Evolutionary conservation across 2,797 vertebrate genomes (phyloP).

Genomic region (Florisuga fusca): DNA sequence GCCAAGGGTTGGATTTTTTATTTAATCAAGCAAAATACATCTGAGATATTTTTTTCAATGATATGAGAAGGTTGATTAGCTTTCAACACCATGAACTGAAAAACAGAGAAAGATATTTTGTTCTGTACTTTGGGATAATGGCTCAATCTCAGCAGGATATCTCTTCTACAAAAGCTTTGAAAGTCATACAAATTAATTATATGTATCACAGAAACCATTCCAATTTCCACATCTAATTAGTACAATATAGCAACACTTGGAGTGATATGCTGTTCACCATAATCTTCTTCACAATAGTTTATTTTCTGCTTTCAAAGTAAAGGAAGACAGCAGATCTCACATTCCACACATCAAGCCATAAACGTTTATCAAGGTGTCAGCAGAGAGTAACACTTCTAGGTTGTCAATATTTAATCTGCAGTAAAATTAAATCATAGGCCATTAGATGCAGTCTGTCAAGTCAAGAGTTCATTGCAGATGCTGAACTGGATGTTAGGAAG

Average conservation of each 20-base stretch:
- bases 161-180: not conserved
- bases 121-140: not conserved
- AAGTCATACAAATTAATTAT: conserved; percentile 7
- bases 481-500: not conserved
- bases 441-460: not conserved
- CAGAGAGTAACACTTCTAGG: not conserved
- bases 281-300: not conserved
- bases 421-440: conserved; percentile 41
- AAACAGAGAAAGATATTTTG: not conserved
- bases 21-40: not conserved
- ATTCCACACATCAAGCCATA: not conserved
- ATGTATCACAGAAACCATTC: not conserved
- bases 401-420: conserved; percentile 52
- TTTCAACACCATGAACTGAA: not conserved
- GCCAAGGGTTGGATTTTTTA: not conserved
- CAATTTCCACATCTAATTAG: conserved; percentile 19
- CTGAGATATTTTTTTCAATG: not conserved
- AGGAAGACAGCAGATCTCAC: not conserved
- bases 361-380: conserved; percentile 32
- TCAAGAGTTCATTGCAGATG: not conserved
- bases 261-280: not conserved
- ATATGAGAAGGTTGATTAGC: not conserved
- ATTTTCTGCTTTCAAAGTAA: not conserved
- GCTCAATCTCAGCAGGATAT: not conserved
- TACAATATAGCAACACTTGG: not conserved